These are phyloP conservation scores for Pemphredon lugubris DNA, from an alignment of 2,888 invertebrate genomes.

Conservation along the genomic window DNA sequence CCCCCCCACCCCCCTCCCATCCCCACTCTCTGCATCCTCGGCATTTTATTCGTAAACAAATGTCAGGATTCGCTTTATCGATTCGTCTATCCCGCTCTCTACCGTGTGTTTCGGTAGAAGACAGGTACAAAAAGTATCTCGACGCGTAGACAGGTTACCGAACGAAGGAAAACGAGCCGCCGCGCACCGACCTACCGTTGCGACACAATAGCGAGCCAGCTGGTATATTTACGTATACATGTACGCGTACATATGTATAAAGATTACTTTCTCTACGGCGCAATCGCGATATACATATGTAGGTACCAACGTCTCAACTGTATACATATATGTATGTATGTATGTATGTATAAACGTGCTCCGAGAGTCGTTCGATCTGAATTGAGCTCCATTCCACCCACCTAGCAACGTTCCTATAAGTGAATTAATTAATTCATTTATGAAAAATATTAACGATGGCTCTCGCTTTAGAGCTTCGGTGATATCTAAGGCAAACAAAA, in stretches of 20 bases:
- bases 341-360: no score
- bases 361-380: constrained; percentile 34
- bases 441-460: no score
- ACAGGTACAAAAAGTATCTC: constrained; percentile 21
- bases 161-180: constrained; percentile 48
- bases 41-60: no score
- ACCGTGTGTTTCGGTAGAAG: constrained; percentile 41
- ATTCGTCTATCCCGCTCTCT: constrained; percentile 8
- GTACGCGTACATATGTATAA: constrained; percentile 14
- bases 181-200: constrained; percentile 52
- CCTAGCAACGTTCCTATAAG: constrained; percentile 12
- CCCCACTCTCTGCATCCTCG: no score
- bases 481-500: no score
- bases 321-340: no score
- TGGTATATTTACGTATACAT: constrained; percentile 10
- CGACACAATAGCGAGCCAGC: constrained; percentile 66
- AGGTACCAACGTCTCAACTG: constrained; percentile 7
- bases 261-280: constrained; percentile 68
- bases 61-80: no score
- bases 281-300: constrained; percentile 31
- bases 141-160: constrained; percentile 56
- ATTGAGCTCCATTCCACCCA: constrained; percentile 14
- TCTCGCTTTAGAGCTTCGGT: no score
- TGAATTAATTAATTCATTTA: no score
- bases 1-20: no score